These are phyloP conservation scores for Hypsibius dujardini DNA, from an alignment of 1,140 invertebrate genomes.

Conservation along the genomic window DNA sequence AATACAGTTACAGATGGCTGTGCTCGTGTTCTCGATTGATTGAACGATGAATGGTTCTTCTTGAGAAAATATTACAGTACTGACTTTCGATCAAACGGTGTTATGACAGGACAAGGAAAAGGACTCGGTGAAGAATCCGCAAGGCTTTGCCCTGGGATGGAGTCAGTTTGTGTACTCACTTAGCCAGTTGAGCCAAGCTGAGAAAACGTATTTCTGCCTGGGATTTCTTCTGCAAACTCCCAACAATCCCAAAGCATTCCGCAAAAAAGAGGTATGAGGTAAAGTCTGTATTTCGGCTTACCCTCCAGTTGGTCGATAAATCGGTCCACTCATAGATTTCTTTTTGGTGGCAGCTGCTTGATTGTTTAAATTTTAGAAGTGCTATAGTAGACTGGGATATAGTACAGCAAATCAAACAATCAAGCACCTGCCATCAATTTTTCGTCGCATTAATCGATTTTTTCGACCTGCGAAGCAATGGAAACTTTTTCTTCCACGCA, in stretches of 20 bases:
- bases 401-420: too few relatives aligned
- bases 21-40: background rate
- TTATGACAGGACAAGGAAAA: conserved; percentile 28
- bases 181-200: conserved; percentile 43
- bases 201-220: conserved; percentile 48
- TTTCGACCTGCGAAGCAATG: conserved; percentile 21
- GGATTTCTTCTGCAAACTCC: conserved; percentile 40
- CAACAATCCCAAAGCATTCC: conserved; percentile 42
- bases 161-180: conserved; percentile 42
- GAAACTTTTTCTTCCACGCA: conserved; percentile 16
- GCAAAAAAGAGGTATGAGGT: conserved; percentile 49
- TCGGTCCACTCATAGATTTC: too few relatives aligned
- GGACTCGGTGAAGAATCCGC: background rate
- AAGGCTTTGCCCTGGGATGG: conserved; percentile 31
- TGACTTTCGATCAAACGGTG: too few relatives aligned
- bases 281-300: too few relatives aligned
- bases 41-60: background rate
- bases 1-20: background rate
- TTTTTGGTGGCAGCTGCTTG: too few relatives aligned
- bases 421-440: conserved; percentile 20
- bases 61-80: background rate
- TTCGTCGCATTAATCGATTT: conserved; percentile 7
- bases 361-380: too few relatives aligned
- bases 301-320: too few relatives aligned
- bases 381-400: too few relatives aligned